These are phyloP conservation scores for Salticus scenicus DNA, from an alignment of 2,888 invertebrate species.

Conservation along the genomic window DNA sequence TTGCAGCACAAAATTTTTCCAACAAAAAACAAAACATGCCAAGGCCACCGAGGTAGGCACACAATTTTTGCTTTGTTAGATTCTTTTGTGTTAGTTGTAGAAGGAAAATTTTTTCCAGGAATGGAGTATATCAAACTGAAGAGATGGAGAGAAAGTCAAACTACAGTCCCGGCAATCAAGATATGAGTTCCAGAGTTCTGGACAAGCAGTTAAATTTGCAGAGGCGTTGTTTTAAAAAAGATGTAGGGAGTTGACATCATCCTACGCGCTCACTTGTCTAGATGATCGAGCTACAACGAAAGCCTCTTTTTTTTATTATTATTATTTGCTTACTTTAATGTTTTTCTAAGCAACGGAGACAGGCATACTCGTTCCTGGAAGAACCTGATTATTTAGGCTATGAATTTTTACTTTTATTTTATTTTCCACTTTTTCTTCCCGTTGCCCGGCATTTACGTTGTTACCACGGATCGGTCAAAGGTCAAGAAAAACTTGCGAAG, in stretches of 20 bases:
- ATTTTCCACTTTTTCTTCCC: neutral
- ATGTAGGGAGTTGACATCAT: constrained; percentile 49
- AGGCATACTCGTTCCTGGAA: neutral
- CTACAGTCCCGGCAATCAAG: neutral
- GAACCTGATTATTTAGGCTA: constrained; percentile 57
- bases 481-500: constrained; percentile 36
- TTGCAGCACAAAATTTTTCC: neutral
- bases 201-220: constrained; percentile 15
- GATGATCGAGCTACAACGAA: constrained; percentile 39
- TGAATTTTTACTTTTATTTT: constrained; percentile 20
- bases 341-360: constrained; percentile 1
- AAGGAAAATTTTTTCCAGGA: neutral
- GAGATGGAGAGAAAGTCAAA: neutral
- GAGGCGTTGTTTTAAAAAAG: constrained; percentile 45
- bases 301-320: constrained; percentile 5
- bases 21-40: constrained; percentile 31
- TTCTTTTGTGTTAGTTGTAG: neutral
- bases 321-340: constrained; percentile 3
- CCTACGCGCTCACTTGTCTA: constrained; percentile 43
- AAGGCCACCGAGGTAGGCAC: constrained; percentile 27
- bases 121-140: neutral
- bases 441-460: neutral
- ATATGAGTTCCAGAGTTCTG: neutral
- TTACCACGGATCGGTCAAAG: constrained; percentile 20
- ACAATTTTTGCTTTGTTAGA: neutral